A percentile compares a stretch with the other conserved stretches of the same genome.
phyloP scores from a whole-genome alignment of 1,140 invertebrate species.

The Laupala kohalensis region DNA sequence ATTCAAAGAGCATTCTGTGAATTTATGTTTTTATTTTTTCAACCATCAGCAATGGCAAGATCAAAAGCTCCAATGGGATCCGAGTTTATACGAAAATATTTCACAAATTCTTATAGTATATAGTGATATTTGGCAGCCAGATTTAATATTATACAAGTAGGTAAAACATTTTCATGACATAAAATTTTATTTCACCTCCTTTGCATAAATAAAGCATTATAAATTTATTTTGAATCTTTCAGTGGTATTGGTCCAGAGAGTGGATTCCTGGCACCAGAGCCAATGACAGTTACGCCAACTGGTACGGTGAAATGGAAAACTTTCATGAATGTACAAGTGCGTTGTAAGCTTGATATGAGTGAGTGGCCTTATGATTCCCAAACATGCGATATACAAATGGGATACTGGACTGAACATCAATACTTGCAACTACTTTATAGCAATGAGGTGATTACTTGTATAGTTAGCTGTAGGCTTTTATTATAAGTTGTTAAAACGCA shows the following conservation, averaged over 20 bases:
- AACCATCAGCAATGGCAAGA: constrained; percentile 28
- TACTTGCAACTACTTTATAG: neutral
- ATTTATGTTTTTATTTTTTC: neutral
- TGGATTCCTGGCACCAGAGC: neutral
- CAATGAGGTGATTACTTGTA: neutral
- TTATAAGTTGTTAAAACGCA: no score
- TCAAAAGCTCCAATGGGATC: constrained; percentile 27
- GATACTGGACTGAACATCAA: neutral
- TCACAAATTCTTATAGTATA: constrained; percentile 21
- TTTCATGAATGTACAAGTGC: neutral
- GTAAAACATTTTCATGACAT: constrained; percentile 4
- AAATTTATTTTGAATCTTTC: neutral
- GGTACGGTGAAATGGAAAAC: neutral
- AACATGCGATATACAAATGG: neutral
- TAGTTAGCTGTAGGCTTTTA: no score
- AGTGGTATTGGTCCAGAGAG: neutral
- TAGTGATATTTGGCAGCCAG: constrained; percentile 30
- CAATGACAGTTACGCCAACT: neutral
- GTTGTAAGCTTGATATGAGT: neutral
- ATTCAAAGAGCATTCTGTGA: no score
- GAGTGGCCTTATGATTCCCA: neutral
- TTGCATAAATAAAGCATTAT: neutral
- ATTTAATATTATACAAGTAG: constrained; percentile 29
- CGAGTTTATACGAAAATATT: constrained; percentile 24
- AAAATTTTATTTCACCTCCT: no score